Percentiles rank a stretch among this genome's conserved stretches.
Conservation (phyloP, 2,797 vertebrate genomes). For the Rhabdomys pumilio region DNA sequence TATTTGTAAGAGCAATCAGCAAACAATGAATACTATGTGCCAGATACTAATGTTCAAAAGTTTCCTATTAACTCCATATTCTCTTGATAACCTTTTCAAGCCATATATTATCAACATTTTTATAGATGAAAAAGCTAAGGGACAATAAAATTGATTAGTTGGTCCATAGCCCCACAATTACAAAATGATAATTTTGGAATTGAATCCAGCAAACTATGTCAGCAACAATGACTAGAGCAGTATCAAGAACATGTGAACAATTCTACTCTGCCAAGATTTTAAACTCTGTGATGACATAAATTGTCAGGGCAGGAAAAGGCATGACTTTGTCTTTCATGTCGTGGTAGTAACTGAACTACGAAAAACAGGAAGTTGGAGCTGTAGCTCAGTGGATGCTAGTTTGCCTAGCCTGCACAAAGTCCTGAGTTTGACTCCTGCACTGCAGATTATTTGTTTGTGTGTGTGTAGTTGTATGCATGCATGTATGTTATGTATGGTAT, state of each 20-base stretch:
- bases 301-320: constrained; percentile 12
- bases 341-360: neutral
- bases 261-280: constrained; percentile 10
- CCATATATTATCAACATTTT: neutral
- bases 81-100: neutral
- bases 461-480: neutral
- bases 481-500: no score
- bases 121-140: constrained; percentile 27
- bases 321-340: neutral
- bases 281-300: neutral
- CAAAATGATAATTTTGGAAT: constrained; percentile 2
- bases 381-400: neutral
- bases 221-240: neutral
- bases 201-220: neutral
- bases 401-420: neutral
- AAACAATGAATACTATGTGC: constrained; percentile 30
- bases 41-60: constrained; percentile 50
- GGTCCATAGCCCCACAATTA: neutral
- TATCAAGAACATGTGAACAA: neutral
- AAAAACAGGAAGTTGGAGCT: neutral
- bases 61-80: constrained; percentile 8
- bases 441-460: neutral
- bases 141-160: constrained; percentile 37
- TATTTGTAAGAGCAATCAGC: neutral
- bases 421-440: neutral